These are phyloP conservation scores for Sphaerophoria rueppellii DNA, from an alignment of 2,888 invertebrate genomes.

Conservation along the genomic window DNA sequence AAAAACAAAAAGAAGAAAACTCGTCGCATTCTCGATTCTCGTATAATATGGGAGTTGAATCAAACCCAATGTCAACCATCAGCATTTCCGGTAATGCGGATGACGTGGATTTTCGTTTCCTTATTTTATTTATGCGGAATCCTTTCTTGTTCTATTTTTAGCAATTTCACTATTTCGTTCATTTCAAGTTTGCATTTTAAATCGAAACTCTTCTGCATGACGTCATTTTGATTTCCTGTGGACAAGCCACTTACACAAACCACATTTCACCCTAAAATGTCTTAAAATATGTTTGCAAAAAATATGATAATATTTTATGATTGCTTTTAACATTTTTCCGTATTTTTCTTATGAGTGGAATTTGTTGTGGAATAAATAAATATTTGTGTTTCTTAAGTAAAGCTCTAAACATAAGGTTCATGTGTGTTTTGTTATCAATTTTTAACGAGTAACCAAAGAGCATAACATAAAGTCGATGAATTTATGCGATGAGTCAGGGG, in stretches of 20 bases:
- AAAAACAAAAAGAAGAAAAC: not conserved
- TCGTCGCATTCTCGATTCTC: not conserved
- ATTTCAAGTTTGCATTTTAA: constrained; percentile 1
- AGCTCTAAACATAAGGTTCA: not conserved
- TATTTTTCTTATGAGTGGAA: constrained; percentile 22
- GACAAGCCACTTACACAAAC: constrained; percentile 23
- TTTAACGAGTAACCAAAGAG: constrained; percentile 36
- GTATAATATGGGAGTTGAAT: not conserved
- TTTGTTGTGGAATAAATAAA: constrained; percentile 45
- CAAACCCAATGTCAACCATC: constrained; percentile 50
- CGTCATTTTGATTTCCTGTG: constrained; percentile 63
- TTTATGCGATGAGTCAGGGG: constrained; percentile 53
- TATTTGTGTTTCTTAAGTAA: constrained; percentile 46
- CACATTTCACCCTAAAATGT: constrained; percentile 12
- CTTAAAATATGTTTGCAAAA: not conserved
- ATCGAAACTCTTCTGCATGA: constrained; percentile 42
- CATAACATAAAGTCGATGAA: constrained; percentile 32
- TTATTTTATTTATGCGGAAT: constrained; percentile 13
- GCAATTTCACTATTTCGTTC: constrained; percentile 17
- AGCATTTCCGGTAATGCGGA: constrained; percentile 54
- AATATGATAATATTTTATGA: constrained; percentile 20
- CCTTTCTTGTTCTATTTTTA: constrained; percentile 52
- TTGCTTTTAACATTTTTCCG: constrained; percentile 29
- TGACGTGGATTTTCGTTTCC: constrained; percentile 36
- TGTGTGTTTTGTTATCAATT: constrained; percentile 50